A percentile compares a stretch with the other conserved stretches of the same genome.
These are phyloP conservation scores for Tylochromis polylepis DNA, from an alignment of 2,113 vertebrate genomes.

Conservation along the genomic window DNA sequence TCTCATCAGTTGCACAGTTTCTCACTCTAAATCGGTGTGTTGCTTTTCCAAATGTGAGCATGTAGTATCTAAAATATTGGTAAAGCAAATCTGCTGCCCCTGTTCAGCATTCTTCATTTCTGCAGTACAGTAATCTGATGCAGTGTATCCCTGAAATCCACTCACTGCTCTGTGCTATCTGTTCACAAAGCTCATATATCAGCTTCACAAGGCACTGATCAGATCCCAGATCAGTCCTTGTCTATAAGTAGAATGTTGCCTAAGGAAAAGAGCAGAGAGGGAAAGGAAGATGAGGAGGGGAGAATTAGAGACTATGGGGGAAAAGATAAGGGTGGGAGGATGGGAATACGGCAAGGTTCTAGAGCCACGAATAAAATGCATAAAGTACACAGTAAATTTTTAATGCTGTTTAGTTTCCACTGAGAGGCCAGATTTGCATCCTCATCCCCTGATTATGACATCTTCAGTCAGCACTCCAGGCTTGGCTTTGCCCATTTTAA, in stretches of 20 bases:
- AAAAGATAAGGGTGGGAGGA: background rate
- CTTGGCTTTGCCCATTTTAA: constrained; percentile 42
- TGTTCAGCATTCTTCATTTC: background rate
- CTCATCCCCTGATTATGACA: constrained; percentile 57
- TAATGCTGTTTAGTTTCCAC: constrained; percentile 53
- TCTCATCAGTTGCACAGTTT: background rate
- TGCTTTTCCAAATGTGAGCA: background rate
- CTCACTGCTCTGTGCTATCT: constrained; percentile 11
- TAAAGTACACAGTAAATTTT: constrained; percentile 52
- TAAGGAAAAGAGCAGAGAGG: constrained; percentile 4
- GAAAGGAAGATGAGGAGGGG: background rate
- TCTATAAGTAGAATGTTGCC: constrained; percentile 15
- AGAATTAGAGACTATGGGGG: background rate
- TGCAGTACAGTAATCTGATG: constrained; percentile 3
- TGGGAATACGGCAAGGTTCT: constrained; percentile 29
- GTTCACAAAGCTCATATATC: constrained; percentile 37
- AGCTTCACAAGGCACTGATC: constrained; percentile 23
- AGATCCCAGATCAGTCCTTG: constrained; percentile 13
- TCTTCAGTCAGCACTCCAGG: constrained; percentile 46
- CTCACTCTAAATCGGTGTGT: background rate
- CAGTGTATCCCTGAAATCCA: constrained; percentile 19
- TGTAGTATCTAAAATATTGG: background rate
- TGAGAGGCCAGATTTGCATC: constrained; percentile 55
- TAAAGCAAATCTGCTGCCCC: background rate
- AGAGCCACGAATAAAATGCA: constrained; percentile 44